Percentiles rank a stretch among this genome's conserved stretches.
phyloP scores from a whole-genome alignment of 2,797 vertebrate genomes.

The Ctenopoma kingsleyae region DNA sequence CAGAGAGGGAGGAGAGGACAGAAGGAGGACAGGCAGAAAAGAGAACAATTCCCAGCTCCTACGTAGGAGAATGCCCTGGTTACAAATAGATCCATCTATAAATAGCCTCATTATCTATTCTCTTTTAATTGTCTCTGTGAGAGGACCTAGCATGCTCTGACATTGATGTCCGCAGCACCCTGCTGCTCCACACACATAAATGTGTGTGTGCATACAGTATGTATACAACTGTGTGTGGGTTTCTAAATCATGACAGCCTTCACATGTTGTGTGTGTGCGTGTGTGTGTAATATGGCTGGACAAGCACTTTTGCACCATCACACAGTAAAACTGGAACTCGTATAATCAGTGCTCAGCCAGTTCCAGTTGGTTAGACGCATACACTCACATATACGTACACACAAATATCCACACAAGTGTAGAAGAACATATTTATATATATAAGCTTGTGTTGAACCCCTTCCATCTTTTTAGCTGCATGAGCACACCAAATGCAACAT shows the following conservation, averaged over 20 bases:
- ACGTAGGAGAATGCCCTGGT: conserved; percentile 73
- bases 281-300: conserved; percentile 44
- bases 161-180: conserved; percentile 68
- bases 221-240: conserved; percentile 11
- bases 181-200: conserved; percentile 54
- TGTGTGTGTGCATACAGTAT: not conserved
- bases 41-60: conserved; percentile 59
- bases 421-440: conserved; percentile 18
- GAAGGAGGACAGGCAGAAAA: conserved; percentile 49
- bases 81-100: conserved; percentile 83
- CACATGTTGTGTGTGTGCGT: conserved; percentile 38
- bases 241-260: conserved; percentile 51
- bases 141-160: conserved; percentile 61
- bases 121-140: conserved; percentile 79
- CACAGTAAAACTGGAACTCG: conserved; percentile 39
- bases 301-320: conserved; percentile 50
- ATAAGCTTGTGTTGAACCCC: conserved; percentile 4
- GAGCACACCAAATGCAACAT: conserved; percentile 5
- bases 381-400: not conserved
- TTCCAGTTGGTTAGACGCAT: conserved; percentile 25
- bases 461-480: not conserved
- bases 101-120: conserved; percentile 84
- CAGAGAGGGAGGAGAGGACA: conserved; percentile 33
- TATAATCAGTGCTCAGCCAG: conserved; percentile 41
- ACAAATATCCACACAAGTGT: not conserved